phyloP scores from a whole-genome alignment of 2,797 vertebrate species.

The Myripristis jacobus region DNA sequence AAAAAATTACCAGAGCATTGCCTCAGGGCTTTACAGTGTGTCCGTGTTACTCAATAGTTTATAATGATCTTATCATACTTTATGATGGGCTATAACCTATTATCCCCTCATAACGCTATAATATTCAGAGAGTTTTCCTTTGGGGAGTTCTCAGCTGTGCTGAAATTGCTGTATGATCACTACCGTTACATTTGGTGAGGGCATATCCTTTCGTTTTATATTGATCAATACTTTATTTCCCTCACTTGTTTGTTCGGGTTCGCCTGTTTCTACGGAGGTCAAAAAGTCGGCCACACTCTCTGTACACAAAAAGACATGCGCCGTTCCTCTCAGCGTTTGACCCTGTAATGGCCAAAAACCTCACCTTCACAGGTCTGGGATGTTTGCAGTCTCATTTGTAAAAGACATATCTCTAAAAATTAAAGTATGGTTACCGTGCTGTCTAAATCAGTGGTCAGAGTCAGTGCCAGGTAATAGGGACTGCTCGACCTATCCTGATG shows the following conservation, averaged over 20 bases:
- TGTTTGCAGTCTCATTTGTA: too few relatives aligned
- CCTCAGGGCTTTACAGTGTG: background rate
- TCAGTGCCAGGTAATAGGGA: background rate
- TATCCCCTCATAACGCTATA: conserved; percentile 12
- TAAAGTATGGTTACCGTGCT: background rate
- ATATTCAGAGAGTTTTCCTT: conserved; percentile 22
- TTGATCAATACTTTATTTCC: background rate
- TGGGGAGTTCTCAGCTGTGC: conserved; percentile 1
- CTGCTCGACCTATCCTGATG: conserved; percentile 5
- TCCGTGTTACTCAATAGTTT: conserved; percentile 17
- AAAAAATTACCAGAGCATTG: background rate
- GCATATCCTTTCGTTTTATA: conserved; percentile 1
- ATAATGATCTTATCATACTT: too few relatives aligned
- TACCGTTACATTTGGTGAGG: conserved; percentile 5
- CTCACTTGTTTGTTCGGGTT: conserved; percentile 1
- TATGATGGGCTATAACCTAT: background rate
- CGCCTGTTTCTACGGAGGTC: background rate
- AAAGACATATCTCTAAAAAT: conserved; percentile 22
- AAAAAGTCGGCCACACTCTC: too few relatives aligned
- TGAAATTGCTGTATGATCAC: conserved; percentile 1
- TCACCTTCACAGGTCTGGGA: background rate
- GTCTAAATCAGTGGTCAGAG: background rate
- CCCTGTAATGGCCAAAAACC: background rate
- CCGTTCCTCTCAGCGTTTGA: background rate
- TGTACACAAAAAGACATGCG: background rate